These are phyloP conservation scores for Pseudococcus viburni DNA, from an alignment of 2,888 invertebrate species.

Conservation along the genomic window DNA sequence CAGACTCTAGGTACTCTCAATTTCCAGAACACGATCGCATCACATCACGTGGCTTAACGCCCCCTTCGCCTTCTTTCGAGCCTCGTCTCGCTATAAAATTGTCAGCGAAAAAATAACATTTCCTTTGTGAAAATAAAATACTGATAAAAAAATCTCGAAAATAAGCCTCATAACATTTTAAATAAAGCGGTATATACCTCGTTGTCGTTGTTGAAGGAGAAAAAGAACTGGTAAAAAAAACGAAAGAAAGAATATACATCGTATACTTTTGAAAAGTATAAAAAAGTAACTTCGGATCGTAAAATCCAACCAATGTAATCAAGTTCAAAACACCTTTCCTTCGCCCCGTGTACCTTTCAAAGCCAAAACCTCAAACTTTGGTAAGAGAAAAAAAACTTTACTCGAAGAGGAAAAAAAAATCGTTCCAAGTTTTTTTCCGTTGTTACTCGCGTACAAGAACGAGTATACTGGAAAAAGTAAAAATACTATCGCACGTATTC, in stretches of 20 bases:
- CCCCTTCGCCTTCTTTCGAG: no score
- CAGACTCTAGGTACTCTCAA: no score
- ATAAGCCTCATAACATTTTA: neutral
- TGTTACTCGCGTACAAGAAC: neutral
- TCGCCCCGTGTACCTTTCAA: neutral
- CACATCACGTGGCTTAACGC: no score
- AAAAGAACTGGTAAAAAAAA: neutral
- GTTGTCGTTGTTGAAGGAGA: neutral
- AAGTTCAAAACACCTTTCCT: slow-evolving; percentile 18
- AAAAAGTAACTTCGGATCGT: neutral
- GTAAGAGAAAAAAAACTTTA: neutral
- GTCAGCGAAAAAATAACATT: neutral
- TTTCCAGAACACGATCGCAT: no score
- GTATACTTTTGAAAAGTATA: neutral
- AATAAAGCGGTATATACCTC: neutral
- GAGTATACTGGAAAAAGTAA: neutral
- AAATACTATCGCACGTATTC: slow-evolving; percentile 2
- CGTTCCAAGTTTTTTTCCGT: neutral
- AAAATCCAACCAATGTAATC: slow-evolving; percentile 28
- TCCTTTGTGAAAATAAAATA: neutral
- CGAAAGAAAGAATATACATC: neutral
- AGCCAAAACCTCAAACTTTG: slow-evolving; percentile 3
- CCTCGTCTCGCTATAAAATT: no score
- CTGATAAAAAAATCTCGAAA: neutral
- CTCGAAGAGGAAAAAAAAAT: neutral